Base-by-base conservation (phyloP, 2,113 vertebrate species). In the Corythornis vintsioides region DNA sequence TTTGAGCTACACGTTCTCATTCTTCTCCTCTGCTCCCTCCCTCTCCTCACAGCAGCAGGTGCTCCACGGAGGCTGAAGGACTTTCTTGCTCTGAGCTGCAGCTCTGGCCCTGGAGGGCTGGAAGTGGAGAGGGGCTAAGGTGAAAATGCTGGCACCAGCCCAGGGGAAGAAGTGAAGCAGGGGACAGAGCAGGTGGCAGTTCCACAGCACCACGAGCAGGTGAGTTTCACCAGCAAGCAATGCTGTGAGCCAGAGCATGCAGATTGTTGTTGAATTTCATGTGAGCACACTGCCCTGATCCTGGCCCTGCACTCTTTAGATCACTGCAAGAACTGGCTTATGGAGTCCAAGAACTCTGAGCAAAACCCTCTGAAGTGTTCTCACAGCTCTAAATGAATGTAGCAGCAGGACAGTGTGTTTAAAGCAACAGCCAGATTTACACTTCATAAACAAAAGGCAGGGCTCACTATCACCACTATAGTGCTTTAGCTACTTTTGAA, bases 11-110 rank as follows among this genome's bases (percentile, higher is more conserved):
- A 50, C 43, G 81, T 24, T 65, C 22, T 69, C 75, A 81, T 52
- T 67, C 31, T 69, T 10, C n/a, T 69, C 63, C 77, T 83, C 21
- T 83, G 33, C 65, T 85, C 75, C 83, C 20, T 57, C 71, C 70
- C 40, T 75, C 63, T 80, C 56, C 83, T 40, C 84, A 90, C 40
- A 94, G 76, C 82, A 82, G 85, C 65, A 78, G 87, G 70, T 92
- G 93, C 52, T 85, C 56, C 84, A 26, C 0, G 2, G 35, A 33
- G 7, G 18, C 52, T 42, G 29, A 86, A 15, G 73, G 73, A 90
- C 88, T 64, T 33, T 18, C 69, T 63, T 87, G 78, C 63, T 90
- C 65, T 35, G 71, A 85, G 66, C 71, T 75, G 90, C 93, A 88
- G 59, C 47, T 86, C 33, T 3, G 56, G 78, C 70, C 42, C 45